Evolutionary conservation across 2,113 vertebrate genomes (phyloP), one percentile per base, ranked within the genome.

Genomic region (Sapajus apella): DNA sequence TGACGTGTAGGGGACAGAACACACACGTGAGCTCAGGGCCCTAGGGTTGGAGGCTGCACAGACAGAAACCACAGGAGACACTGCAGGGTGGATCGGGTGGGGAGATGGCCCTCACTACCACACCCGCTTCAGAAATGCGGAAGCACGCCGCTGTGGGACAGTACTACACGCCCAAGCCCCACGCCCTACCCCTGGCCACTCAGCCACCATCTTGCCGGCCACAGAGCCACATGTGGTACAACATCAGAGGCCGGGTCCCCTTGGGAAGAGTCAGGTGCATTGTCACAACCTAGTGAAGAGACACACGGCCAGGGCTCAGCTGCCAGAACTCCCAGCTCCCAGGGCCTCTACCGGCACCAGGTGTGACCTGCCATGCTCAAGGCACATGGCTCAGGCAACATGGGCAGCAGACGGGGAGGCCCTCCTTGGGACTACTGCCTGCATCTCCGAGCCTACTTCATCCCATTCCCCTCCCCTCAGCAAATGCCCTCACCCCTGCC

Each of bases 171-270:
- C 66, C 66, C 32, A 16, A 30, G 23, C 43, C 73, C 40, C 1
- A 0, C 0, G 16, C 25, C 14, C 73, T 2, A 0, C 27, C 61
- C 12, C 61, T 1, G 5, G 43, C 73, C 25, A 27, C 73, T 47
- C 73, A 76, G 13, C 73, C 7, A 8, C 66, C 66, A n/a, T 18
- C 66, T n/a, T n/a, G 66, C 66, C 3, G 0, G 66, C 66, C 66
- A 68, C 66, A 68, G 17, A n/a, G 16, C 32, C 16, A 0, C 18
- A n/a, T 8, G 35, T n/a, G 32, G 66, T 16, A n/a, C 66, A 27
- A 11, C 11, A n/a, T n/a, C 66, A 68, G 16, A 32, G 66, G 16
- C 32, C 17, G 13, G 25, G 43, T 17, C 73, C 43, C 35, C 73
- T 18, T 47, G 25, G 25, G 43, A 47, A 47, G 11, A 76, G 43